Percentiles rank a stretch among this genome's conserved stretches.
phyloP scores from a whole-genome alignment of 2,797 vertebrate species.

The Etheostoma perlongum region DNA sequence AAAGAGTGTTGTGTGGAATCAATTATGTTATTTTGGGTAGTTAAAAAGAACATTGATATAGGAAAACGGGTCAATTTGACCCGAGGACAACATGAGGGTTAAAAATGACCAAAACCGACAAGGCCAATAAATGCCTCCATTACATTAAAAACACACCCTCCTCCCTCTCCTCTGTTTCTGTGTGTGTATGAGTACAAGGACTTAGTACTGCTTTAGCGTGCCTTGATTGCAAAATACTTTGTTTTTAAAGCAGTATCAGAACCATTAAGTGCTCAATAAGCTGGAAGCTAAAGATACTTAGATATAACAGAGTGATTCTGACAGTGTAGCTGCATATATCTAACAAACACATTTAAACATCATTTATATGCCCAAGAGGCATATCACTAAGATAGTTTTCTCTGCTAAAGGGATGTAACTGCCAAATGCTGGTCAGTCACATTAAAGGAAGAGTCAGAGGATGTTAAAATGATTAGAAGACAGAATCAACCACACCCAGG shows the following conservation, averaged over 20 bases:
- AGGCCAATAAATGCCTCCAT: not conserved
- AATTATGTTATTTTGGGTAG: no score
- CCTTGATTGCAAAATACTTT: slow-evolving; percentile 11
- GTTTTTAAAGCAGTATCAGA: slow-evolving; percentile 18
- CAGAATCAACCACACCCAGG: slow-evolving; percentile 16
- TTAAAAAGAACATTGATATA: no score
- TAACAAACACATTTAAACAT: slow-evolving; percentile 22
- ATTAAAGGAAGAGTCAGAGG: slow-evolving; percentile 25
- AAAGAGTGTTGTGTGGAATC: no score
- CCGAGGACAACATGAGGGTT: no score
- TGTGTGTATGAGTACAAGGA: slow-evolving; percentile 29
- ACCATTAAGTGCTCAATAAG: slow-evolving; percentile 14
- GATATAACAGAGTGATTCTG: slow-evolving; percentile 28
- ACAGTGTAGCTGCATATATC: slow-evolving; percentile 28
- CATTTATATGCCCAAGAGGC: slow-evolving; percentile 26
- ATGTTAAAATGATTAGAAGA: slow-evolving; percentile 24
- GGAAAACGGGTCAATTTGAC: no score
- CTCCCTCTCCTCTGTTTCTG: slow-evolving; percentile 9
- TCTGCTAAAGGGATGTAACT: slow-evolving; percentile 32
- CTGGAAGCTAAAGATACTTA: slow-evolving; percentile 15
- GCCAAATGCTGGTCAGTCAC: slow-evolving; percentile 45
- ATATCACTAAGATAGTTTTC: slow-evolving; percentile 1
- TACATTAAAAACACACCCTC: not conserved
- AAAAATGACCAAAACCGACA: not conserved
- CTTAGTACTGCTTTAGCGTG: not conserved